These are phyloP conservation scores for Grallaria varia DNA, from an alignment of 2,113 vertebrate genomes.

Conservation along the genomic window DNA sequence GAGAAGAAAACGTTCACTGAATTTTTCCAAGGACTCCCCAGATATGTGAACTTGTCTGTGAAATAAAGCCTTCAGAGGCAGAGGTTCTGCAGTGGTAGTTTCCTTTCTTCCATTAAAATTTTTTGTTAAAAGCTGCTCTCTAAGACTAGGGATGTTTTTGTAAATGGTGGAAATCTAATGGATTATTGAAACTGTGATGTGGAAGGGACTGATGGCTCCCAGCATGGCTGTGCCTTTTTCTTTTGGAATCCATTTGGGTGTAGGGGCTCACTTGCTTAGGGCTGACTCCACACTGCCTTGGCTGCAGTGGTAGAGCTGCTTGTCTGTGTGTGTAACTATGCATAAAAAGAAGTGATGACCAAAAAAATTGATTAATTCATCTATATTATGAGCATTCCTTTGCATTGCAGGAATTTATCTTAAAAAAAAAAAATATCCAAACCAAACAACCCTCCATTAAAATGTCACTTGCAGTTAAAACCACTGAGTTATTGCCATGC, in stretches of 20 bases:
- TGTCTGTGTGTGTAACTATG: not conserved
- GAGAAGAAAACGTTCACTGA: not conserved
- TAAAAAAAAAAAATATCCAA: not conserved
- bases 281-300: not conserved
- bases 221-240: not conserved
- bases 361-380: not conserved
- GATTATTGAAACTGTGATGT: accelerated
- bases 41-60: not conserved
- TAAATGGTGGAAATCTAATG: not conserved
- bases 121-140: not conserved
- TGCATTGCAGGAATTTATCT: not conserved
- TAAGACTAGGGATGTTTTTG: not conserved
- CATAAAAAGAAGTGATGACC: not conserved
- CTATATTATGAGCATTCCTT: not conserved
- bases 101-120: not conserved
- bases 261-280: not conserved
- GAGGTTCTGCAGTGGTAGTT: not conserved
- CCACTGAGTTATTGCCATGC: not conserved
- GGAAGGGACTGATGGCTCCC: not conserved
- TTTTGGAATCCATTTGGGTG: not conserved
- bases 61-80: not conserved
- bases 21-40: not conserved
- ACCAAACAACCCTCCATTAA: not conserved
- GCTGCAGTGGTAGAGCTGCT: not conserved
- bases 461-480: not conserved